phyloP scores from a whole-genome alignment of 2,113 vertebrate species.

The Hypanus sabinus region DNA sequence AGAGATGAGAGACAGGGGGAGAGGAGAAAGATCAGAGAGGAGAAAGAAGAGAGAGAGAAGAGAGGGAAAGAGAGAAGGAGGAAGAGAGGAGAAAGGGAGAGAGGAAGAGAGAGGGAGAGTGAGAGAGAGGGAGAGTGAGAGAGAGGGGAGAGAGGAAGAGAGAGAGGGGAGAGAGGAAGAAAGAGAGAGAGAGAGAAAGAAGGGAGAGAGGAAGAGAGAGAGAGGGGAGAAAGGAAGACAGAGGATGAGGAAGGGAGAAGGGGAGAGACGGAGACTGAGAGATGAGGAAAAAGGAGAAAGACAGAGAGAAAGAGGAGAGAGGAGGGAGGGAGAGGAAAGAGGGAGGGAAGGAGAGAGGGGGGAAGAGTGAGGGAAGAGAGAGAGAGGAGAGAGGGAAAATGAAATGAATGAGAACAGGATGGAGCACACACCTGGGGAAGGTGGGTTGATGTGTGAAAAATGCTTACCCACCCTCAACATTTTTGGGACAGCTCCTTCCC shows the following conservation, averaged over 20 bases:
- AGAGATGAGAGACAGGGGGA: not conserved
- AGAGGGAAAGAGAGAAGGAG: conserved; percentile 42
- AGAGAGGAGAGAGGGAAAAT: no score
- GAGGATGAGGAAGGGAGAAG: not conserved
- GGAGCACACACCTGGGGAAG: no score
- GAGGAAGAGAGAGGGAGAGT: conserved; percentile 23
- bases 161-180: not conserved
- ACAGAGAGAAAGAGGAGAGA: not conserved
- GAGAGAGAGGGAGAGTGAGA: not conserved
- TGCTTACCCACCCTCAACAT: no score
- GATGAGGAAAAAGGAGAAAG: not conserved
- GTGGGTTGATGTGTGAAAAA: no score
- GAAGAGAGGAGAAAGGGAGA: not conserved
- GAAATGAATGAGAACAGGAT: no score
- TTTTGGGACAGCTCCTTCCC: no score
- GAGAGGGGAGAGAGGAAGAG: no score
- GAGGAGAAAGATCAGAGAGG: conserved; percentile 40
- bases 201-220: not conserved
- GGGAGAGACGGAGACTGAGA: not conserved
- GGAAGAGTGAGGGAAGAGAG: no score
- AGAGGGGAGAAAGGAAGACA: not conserved
- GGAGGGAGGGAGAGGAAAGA: no score
- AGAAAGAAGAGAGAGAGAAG: conserved; percentile 42
- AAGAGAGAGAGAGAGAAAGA: not conserved
- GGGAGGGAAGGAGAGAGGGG: no score